phyloP scores from a whole-genome alignment of 2,888 invertebrate genomes.

The Sthenelais limicola region DNA sequence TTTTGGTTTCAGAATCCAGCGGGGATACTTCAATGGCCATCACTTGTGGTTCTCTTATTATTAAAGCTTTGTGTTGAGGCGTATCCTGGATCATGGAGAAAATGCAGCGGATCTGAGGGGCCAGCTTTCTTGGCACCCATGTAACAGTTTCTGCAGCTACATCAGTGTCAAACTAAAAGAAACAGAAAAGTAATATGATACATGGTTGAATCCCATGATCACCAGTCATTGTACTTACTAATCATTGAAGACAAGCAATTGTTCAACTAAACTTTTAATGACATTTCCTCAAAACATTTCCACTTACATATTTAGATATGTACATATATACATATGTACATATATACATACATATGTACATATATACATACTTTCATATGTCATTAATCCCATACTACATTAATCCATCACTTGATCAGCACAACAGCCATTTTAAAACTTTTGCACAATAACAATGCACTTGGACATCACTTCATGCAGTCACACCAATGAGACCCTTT shows the following conservation, averaged over 20 bases:
- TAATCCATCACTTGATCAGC: too few species aligned
- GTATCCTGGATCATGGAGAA: constrained; percentile 66
- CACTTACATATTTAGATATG: too few species aligned
- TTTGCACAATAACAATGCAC: too few species aligned
- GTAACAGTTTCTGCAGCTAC: constrained; percentile 65
- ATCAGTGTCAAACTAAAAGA: constrained; percentile 65
- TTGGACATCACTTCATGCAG: too few species aligned
- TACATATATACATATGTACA: too few species aligned
- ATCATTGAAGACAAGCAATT: not conserved
- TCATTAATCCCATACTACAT: too few species aligned
- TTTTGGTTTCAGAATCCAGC: constrained; percentile 59
- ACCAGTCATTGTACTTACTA: not conserved
- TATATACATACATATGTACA: too few species aligned
- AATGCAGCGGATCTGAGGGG: constrained; percentile 66
- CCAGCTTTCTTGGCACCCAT: constrained; percentile 69
- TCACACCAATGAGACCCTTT: too few species aligned
- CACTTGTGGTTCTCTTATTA: constrained; percentile 57
- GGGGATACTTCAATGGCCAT: constrained; percentile 52
- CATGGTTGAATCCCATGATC: not conserved
- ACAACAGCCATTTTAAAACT: too few species aligned
- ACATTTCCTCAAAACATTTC: not conserved
- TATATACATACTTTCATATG: too few species aligned
- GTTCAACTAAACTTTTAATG: not conserved
- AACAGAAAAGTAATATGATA: not conserved
- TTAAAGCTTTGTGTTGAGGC: constrained; percentile 61